Evolutionary conservation across 2,888 invertebrate species (phyloP).

Genomic region (Lottia scabra): DNA sequence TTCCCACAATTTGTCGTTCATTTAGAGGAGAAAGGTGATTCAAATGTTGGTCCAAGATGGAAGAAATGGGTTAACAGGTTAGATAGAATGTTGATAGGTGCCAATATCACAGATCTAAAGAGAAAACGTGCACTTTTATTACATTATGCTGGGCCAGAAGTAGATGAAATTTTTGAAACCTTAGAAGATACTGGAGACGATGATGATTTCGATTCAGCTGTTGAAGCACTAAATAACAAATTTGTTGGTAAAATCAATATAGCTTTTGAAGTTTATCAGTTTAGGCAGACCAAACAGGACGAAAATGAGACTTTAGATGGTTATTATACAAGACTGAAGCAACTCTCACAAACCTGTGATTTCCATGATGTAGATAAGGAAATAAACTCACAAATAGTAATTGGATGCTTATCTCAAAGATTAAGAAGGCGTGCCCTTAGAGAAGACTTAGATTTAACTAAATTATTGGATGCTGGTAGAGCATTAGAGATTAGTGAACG

Average conservation of each 20-base stretch:
- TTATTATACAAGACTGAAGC: constrained; percentile 19
- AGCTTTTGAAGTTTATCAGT: constrained; percentile 19
- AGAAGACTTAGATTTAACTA: neutral
- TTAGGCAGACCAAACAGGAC: constrained; percentile 5
- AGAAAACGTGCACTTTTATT: constrained; percentile 17
- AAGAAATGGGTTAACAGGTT: constrained; percentile 9
- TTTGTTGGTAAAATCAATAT: constrained; percentile 25
- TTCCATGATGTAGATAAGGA: constrained; percentile 24
- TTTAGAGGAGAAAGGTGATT: too few species aligned
- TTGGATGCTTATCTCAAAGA: constrained; percentile 2
- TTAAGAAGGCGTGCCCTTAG: constrained; percentile 5
- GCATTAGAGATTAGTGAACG: constrained; percentile 12
- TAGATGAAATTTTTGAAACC: too few species aligned
- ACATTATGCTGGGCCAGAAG: constrained; percentile 20
- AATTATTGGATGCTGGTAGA: constrained; percentile 7
- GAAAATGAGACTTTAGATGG: constrained; percentile 13
- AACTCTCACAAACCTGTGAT: constrained; percentile 20
- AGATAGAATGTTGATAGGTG: neutral
- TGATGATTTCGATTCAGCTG: constrained; percentile 16
- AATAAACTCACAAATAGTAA: constrained; percentile 17
- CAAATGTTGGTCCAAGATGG: constrained; percentile 5
- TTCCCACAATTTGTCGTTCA: too few species aligned
- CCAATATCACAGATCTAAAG: neutral
- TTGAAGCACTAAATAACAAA: constrained; percentile 12
- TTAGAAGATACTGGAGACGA: constrained; percentile 20